A percentile compares a stretch with the other conserved stretches of the same genome.
These are phyloP conservation scores for Acleris sparsana DNA, from an alignment of 2,888 invertebrate genomes.

Conservation along the genomic window DNA sequence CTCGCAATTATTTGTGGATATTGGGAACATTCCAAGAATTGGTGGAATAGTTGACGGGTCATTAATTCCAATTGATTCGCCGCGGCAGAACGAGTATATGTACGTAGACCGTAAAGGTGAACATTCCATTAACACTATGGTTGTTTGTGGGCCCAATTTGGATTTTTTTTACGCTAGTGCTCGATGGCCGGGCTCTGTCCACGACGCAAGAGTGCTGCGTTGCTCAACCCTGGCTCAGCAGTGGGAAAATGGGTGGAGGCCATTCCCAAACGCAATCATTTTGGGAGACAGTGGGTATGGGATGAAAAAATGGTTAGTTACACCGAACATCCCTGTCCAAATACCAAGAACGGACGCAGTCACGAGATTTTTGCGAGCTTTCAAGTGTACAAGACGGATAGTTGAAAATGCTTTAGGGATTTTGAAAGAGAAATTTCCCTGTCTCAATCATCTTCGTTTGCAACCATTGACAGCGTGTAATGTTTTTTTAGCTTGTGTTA, in stretches of 20 bases:
- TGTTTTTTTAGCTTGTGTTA: conserved; percentile 1
- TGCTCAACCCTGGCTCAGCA: conserved; percentile 26
- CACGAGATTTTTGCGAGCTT: conserved; percentile 4
- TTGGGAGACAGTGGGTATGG: conserved; percentile 1
- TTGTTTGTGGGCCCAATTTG: conserved; percentile 18
- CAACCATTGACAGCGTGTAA: no score
- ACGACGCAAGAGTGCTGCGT: conserved; percentile 36
- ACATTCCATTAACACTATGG: conserved; percentile 17
- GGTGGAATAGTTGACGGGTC: no score
- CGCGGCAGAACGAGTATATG: no score
- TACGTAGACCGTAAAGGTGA: no score
- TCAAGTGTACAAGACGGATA: neutral
- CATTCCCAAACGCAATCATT: conserved; percentile 1
- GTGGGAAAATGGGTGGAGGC: conserved; percentile 19
- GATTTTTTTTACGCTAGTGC: conserved; percentile 32
- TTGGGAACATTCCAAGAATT: no score
- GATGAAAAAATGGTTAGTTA: conserved; percentile 3
- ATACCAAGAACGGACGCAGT: conserved; percentile 8
- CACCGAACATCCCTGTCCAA: conserved; percentile 2
- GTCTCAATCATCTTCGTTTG: no score
- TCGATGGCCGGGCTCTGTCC: conserved; percentile 37
- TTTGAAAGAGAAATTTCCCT: no score
- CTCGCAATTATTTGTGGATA: no score
- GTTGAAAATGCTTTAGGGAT: no score
- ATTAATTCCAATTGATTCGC: no score